Evolutionary conservation across 2,113 vertebrate genomes (phyloP), one percentile per base, ranked within the genome.

Genomic region (Proterorhinus semilunaris): DNA sequence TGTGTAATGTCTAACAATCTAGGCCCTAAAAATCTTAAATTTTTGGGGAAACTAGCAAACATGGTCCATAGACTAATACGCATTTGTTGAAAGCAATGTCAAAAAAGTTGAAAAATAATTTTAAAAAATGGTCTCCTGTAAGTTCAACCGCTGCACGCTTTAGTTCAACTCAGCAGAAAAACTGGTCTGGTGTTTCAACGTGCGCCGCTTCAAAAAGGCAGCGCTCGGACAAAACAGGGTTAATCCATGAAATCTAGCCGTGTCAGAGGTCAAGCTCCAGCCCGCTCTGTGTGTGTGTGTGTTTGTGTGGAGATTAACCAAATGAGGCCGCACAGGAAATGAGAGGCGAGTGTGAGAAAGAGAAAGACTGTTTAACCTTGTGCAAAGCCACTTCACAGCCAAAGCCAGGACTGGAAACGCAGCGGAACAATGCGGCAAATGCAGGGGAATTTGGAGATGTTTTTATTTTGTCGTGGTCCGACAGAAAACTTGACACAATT

Each of bases 181-280:
- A 62, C 47, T 62, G 21, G 3, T 42, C 45, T 57, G 92, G 93
- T 92, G 91, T 94, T 94, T 94, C 92, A 94, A 95, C 93, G 92
- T 90, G 87, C 89, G 95, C 93, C 74, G 83, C 79, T 83, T 87
- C 74, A 84, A 82, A 67, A 84, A 80, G 82, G 63, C 72, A 81
- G 58, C 6, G 79, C 65, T 72, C 63, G 80, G 91, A 93, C 91
- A 94, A 95, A 94, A 95, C 95, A 93, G 87, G 91, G 93, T 94
- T 96, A 96, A 97, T 96, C 94, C 94, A 90, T 94, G 86, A 95
- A 95, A 96, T 95, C 94, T 96, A 91, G 87, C 87, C 90, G 81
- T 95, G 88, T 96, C 93, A 96, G 93, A 94, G 96, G 94, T 97
- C 94, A 94, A 75, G 83, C 91, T 94, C 92, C 93, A 93, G 93